Evolutionary conservation across 2,888 invertebrate species (phyloP).

Genomic region (Portevinia maculata): DNA sequence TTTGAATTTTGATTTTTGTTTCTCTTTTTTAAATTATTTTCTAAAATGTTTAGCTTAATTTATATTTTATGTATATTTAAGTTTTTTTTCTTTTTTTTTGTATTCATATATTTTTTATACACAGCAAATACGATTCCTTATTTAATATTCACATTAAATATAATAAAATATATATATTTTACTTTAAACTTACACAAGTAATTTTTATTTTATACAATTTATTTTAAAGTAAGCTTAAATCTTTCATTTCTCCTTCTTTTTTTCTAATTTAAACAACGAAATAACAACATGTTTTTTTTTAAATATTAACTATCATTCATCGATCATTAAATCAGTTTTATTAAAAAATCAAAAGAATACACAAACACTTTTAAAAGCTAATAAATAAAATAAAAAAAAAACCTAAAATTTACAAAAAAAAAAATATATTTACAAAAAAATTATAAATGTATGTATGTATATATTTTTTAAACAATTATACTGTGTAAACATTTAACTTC

Average conservation of each 20-base stretch:
- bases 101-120: conserved; percentile 35
- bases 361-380: conserved; percentile 49
- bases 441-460: conserved; percentile 16
- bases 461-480: conserved; percentile 42
- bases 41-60: conserved; percentile 11
- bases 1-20: conserved; percentile 20
- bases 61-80: conserved; percentile 23
- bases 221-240: conserved; percentile 16
- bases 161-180: conserved; percentile 61
- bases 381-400: conserved; percentile 62
- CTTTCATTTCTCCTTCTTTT: conserved; percentile 1
- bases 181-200: conserved; percentile 25
- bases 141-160: conserved; percentile 60
- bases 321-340: conserved; percentile 20
- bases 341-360: conserved; percentile 45
- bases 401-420: conserved; percentile 56
- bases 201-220: conserved; percentile 23
- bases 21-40: conserved; percentile 23
- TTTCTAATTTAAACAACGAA: conserved; percentile 25
- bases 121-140: conserved; percentile 72
- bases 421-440: conserved; percentile 45
- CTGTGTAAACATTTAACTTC: conserved; percentile 43
- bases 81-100: conserved; percentile 20
- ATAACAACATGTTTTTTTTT: conserved; percentile 48
- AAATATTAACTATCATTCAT: conserved; percentile 19